phyloP scores from a whole-genome alignment of 1,140 invertebrate genomes.

The Drosophila nikananu region DNA sequence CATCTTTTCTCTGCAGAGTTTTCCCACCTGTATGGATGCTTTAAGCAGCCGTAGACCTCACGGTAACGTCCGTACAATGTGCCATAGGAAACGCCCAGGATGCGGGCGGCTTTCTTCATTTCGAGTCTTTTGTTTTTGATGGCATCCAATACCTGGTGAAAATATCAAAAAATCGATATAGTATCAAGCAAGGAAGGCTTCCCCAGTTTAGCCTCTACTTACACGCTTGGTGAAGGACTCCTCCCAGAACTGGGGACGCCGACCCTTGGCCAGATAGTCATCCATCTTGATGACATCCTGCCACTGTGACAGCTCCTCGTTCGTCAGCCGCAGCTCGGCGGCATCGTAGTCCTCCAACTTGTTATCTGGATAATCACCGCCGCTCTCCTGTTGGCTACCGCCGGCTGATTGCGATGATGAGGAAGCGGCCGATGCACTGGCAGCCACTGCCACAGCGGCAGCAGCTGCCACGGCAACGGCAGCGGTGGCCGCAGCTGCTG shows the following conservation, averaged over 20 bases:
- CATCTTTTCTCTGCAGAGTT: too few relatives aligned
- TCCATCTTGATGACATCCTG: constrained; percentile 94
- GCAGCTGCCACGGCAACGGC: constrained; percentile 63
- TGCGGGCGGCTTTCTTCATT: constrained; percentile 96
- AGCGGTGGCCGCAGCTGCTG: constrained; percentile 54
- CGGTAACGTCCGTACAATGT: constrained; percentile 94
- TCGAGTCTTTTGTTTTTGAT: constrained; percentile 95
- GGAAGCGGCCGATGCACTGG: constrained; percentile 28
- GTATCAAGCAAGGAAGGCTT: too few relatives aligned
- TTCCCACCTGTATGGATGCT: constrained; percentile 86
- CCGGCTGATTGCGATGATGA: neutral
- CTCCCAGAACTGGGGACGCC: constrained; percentile 96
- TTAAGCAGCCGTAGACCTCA: constrained; percentile 94
- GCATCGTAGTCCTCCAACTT: constrained; percentile 79
- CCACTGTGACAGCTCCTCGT: constrained; percentile 82
- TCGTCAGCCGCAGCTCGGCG: constrained; percentile 77
- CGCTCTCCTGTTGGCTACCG: constrained; percentile 23
- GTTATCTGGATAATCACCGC: constrained; percentile 64
- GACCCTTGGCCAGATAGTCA: constrained; percentile 93
- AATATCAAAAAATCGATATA: neutral
- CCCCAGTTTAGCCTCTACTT: constrained; percentile 10
- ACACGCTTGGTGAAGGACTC: constrained; percentile 91
- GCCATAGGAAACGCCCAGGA: constrained; percentile 94
- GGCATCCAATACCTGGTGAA: constrained; percentile 90
- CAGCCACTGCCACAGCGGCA: constrained; percentile 40